Conservation (phyloP, 2,113 vertebrate genomes). For the Xerus inauris region DNA sequence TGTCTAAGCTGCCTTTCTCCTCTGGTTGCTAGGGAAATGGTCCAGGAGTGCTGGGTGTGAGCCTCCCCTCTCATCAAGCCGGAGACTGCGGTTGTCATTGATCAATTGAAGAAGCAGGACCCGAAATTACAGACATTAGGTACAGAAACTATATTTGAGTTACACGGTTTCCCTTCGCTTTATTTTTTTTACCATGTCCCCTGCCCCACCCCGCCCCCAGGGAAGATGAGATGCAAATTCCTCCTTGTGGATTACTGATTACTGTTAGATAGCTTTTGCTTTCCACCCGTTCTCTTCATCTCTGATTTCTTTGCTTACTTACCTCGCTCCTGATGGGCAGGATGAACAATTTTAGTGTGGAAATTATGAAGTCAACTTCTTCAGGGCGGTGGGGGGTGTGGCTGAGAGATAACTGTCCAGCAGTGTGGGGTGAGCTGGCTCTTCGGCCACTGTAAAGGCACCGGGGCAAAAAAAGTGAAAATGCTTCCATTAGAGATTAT, state of each 20-base stretch:
- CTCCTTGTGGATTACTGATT: not conserved
- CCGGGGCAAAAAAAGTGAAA: conserved; percentile 73
- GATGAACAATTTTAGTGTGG: conserved; percentile 68
- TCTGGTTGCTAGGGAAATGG: conserved; percentile 84
- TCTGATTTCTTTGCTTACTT: not conserved
- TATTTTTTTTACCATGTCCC: not conserved
- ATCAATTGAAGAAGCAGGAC: conserved; percentile 88
- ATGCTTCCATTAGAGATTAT: conserved; percentile 80
- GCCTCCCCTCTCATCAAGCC: conserved; percentile 78
- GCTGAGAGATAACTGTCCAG: conserved; percentile 61
- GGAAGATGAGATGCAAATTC: conserved; percentile 68
- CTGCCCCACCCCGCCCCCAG: conserved; percentile 80
- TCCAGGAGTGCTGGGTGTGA: conserved; percentile 86
- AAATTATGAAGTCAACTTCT: conserved; percentile 81
- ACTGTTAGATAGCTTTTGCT: not conserved
- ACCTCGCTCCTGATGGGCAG: conserved; percentile 28
- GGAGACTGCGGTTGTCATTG: conserved; percentile 91
- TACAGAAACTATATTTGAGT: conserved; percentile 57
- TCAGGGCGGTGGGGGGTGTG: conserved; percentile 65
- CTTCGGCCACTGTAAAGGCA: conserved; percentile 2
- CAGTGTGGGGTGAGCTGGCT: conserved; percentile 51
- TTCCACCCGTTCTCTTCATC: not conserved
- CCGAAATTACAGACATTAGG: conserved; percentile 85
- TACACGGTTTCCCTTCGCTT: not conserved
- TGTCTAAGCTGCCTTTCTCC: conserved; percentile 82